These are phyloP conservation scores for Tipula unca DNA, from an alignment of 2,888 invertebrate genomes.

Conservation along the genomic window DNA sequence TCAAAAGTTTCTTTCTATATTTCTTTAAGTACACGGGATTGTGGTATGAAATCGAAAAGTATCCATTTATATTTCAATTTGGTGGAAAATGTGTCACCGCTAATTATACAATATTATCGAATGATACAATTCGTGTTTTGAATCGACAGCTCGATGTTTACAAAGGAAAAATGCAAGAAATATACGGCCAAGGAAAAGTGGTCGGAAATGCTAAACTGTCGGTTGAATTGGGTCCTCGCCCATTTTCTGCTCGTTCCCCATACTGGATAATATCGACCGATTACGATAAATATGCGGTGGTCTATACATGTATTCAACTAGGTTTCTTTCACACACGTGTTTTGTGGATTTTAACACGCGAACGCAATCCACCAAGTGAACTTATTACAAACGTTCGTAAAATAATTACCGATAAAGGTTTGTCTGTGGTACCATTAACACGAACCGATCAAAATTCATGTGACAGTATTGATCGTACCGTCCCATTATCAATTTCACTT, in stretches of 20 bases:
- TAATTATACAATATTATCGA: constrained; percentile 46
- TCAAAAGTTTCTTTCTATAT: neutral
- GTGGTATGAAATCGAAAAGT: constrained; percentile 71
- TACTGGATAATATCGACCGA: constrained; percentile 57
- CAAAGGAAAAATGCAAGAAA: constrained; percentile 26
- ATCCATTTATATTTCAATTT: constrained; percentile 65
- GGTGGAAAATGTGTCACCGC: constrained; percentile 68
- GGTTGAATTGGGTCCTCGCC: constrained; percentile 26
- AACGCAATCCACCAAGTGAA: constrained; percentile 30
- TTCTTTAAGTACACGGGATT: constrained; percentile 56
- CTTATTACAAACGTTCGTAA: constrained; percentile 29
- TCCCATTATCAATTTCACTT: neutral
- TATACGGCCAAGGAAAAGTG: constrained; percentile 28
- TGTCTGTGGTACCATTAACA: constrained; percentile 31
- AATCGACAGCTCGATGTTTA: constrained; percentile 43
- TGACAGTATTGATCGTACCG: neutral
- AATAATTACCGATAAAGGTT: constrained; percentile 31
- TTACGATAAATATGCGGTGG: constrained; percentile 49
- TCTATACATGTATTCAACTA: constrained; percentile 47
- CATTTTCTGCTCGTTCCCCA: neutral
- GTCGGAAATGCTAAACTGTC: constrained; percentile 28
- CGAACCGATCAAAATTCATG: constrained; percentile 32
- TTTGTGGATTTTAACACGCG: constrained; percentile 32
- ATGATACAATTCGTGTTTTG: constrained; percentile 43
- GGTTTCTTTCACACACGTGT: constrained; percentile 28